phyloP scores from a whole-genome alignment of 2,888 invertebrate genomes.

The Venusia cambrica region DNA sequence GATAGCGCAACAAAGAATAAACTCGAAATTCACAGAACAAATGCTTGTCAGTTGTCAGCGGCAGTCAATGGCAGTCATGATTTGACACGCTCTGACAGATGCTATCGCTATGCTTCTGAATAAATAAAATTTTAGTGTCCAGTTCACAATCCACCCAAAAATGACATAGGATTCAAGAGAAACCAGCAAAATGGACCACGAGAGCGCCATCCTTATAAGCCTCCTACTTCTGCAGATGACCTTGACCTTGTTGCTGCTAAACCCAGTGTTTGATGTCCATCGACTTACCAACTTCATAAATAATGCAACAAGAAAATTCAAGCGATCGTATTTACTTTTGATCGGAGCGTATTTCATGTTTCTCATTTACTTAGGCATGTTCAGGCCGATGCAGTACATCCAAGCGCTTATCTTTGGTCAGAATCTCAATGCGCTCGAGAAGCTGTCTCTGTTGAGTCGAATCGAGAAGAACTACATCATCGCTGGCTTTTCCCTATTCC shows the following conservation, averaged over 20 bases:
- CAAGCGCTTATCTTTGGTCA: constrained; percentile 42
- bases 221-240: constrained; percentile 60
- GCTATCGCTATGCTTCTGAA: constrained; percentile 32
- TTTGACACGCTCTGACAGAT: constrained; percentile 31
- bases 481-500: constrained; percentile 64
- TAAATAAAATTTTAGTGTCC: constrained; percentile 7
- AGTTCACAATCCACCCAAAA: constrained; percentile 19
- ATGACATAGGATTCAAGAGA: constrained; percentile 38
- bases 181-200: constrained; percentile 49
- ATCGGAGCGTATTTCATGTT: constrained; percentile 44
- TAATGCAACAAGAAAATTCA: constrained; percentile 34
- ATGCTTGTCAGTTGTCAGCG: constrained; percentile 31
- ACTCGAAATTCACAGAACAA: constrained; percentile 41
- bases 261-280: constrained; percentile 55
- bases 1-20: constrained; percentile 34
- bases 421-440: constrained; percentile 43
- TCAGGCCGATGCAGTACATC: constrained; percentile 49
- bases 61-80: constrained; percentile 36
- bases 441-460: constrained; percentile 43
- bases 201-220: constrained; percentile 45
- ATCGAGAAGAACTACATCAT: constrained; percentile 61
- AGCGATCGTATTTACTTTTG: constrained; percentile 31
- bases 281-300: constrained; percentile 45
- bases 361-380: constrained; percentile 61
- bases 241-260: constrained; percentile 53